Evolutionary conservation across 1,140 invertebrate genomes (phyloP).

Genomic region (Tenebrio molitor): DNA sequence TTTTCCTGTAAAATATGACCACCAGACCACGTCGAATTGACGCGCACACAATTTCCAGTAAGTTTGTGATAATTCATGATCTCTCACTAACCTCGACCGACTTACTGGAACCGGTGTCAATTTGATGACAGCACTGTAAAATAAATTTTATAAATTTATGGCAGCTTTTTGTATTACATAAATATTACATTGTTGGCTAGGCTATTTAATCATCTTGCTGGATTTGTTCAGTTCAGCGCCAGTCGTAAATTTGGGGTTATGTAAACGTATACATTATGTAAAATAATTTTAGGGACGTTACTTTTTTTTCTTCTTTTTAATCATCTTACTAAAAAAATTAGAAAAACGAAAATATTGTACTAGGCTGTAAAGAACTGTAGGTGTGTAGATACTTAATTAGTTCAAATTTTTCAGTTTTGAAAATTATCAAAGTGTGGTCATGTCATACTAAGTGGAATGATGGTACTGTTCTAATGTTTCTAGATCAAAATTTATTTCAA

Average conservation of each 20-base stretch:
- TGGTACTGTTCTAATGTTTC: neutral
- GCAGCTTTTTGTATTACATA: neutral
- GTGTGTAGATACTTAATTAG: slow-evolving; percentile 26
- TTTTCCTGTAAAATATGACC: slow-evolving; percentile 2
- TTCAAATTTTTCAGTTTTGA: no score
- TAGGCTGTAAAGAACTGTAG: neutral
- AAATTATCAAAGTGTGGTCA: slow-evolving; percentile 24
- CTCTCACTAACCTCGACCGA: slow-evolving; percentile 22
- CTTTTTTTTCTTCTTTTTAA: neutral
- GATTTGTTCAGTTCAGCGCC: no score
- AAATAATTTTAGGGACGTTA: slow-evolving; percentile 6
- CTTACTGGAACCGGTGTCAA: slow-evolving; percentile 10
- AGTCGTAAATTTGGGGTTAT: no score
- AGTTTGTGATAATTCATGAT: slow-evolving; percentile 23
- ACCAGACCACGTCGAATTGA: slow-evolving; percentile 1
- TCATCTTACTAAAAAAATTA: neutral
- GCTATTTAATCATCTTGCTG: no score
- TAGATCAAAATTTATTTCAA: slow-evolving; percentile 21
- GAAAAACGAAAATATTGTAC: neutral
- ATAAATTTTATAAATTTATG: neutral
- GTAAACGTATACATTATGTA: neutral
- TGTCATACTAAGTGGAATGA: neutral
- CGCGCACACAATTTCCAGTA: neutral
- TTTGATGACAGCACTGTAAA: neutral
- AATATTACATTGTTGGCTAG: neutral